Conservation (phyloP, 2,888 invertebrate species). For the Ellobium chinense region DNA sequence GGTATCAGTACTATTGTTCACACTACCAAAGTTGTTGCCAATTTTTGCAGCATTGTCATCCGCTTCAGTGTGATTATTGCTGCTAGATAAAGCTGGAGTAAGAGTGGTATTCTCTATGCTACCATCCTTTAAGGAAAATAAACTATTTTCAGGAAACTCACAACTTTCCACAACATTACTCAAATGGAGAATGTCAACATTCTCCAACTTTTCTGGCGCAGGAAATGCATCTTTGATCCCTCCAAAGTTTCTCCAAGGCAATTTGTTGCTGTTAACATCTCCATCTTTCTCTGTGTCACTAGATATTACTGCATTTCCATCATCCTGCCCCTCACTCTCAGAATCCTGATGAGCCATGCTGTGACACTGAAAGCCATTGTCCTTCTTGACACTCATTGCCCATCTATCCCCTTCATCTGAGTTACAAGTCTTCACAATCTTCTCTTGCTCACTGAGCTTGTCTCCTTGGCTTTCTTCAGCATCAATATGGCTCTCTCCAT, state of each 20-base stretch:
- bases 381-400: too few relatives aligned
- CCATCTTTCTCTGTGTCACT: neutral
- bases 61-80: neutral
- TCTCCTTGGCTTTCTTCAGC: neutral
- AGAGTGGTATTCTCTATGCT: neutral
- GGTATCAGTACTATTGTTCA: neutral
- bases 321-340: neutral
- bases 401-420: too few relatives aligned
- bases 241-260: neutral
- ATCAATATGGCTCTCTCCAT: neutral
- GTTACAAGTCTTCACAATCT: too few relatives aligned
- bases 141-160: neutral
- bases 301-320: neutral
- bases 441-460: too few relatives aligned
- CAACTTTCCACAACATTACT: neutral
- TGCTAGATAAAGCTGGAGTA: neutral
- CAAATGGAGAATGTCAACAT: neutral
- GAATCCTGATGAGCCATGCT: too few relatives aligned
- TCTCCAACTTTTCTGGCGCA: neutral
- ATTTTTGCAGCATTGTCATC: neutral
- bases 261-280: neutral
- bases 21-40: neutral
- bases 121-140: too few relatives aligned
- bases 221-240: neutral
- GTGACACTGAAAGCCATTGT: too few relatives aligned